A percentile compares a stretch with the other conserved stretches of the same genome.
Conservation (phyloP, 2,113 vertebrate genomes). For the Tychaedon coryphoeus region DNA sequence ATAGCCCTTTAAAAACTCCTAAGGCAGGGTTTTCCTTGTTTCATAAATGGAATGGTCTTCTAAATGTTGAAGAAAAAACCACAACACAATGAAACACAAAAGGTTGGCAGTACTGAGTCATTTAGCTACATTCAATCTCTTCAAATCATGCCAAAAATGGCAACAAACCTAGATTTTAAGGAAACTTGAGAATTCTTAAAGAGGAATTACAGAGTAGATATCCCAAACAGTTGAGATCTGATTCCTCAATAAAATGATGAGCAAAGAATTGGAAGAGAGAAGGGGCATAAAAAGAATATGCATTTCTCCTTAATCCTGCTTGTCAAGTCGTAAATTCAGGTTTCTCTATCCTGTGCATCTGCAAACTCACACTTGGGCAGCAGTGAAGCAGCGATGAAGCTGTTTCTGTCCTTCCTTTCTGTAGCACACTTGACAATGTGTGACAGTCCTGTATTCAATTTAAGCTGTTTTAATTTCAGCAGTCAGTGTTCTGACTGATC, state of each 20-base stretch:
- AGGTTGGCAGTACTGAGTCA: not conserved
- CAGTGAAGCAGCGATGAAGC: not conserved
- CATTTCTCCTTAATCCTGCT: not conserved
- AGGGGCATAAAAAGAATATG: not conserved
- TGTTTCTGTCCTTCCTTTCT: not conserved
- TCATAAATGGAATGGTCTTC: not conserved
- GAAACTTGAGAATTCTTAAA: not conserved
- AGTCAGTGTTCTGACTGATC: not conserved
- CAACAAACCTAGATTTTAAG: conserved; percentile 3
- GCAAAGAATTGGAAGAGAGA: not conserved
- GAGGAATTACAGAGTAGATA: not conserved
- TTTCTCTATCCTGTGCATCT: not conserved
- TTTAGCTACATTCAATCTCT: not conserved
- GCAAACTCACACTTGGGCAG: not conserved
- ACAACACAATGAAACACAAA: not conserved
- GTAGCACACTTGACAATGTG: not conserved
- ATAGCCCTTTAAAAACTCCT: not conserved
- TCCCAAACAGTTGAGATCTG: not conserved
- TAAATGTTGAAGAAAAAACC: not conserved
- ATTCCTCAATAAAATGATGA: not conserved
- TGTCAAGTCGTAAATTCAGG: not conserved
- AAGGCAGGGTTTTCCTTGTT: not conserved
- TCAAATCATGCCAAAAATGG: not conserved
- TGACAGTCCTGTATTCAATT: not conserved
- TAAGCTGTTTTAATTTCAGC: conserved; percentile 21